Evolutionary conservation across 2,113 vertebrate species (phyloP), one percentile per base, ranked within the genome.

Genomic region (Phoxinus phoxinus): DNA sequence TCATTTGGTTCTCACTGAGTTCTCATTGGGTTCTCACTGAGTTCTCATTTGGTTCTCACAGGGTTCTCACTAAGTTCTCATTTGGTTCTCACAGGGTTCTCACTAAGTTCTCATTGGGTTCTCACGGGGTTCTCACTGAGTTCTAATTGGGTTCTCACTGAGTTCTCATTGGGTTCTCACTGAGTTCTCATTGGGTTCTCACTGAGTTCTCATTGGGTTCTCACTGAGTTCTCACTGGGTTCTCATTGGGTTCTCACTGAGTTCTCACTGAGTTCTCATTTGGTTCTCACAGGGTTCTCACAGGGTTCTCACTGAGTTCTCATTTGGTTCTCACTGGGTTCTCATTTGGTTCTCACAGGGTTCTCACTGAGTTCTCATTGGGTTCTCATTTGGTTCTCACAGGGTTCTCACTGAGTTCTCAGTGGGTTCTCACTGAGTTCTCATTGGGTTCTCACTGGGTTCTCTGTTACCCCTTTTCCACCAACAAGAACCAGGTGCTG

Each of bases 261-360:
- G 2, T 13, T 63, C 6, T 56, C 19, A 7, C 6, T 8, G 19
- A 2, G 53, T 56, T 19, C 19, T 56, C 53, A 21, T 0, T 1
- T 21, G 0, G 21, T 51, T 51, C 48, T 51, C 48, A 48, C 0
- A 0, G 46, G 3, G 12, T 48, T 48, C 13, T 48, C 46, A 13
- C 46, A 0, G 46, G 3, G 1, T 48, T 48, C 46, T 48, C 12
- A 48, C 3, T 0, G 46, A 1, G 46, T 48, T 48, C 13, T 48
- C 12, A 48, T 67, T 15, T 17, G 0, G 15, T 65, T 32, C 12
- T 63, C 5, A 6, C 11, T 2, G 59, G 0, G n/a, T 61, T 61
- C 11, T 5, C 11, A 2, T 1, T 0, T 25, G 0, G 0, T 27
- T 63, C n/a, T 27, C 58, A 25, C 0, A 0, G 23, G 2, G 12